Conservation (phyloP, 2,113 vertebrate genomes). For the Orientallactaga bullata region DNA sequence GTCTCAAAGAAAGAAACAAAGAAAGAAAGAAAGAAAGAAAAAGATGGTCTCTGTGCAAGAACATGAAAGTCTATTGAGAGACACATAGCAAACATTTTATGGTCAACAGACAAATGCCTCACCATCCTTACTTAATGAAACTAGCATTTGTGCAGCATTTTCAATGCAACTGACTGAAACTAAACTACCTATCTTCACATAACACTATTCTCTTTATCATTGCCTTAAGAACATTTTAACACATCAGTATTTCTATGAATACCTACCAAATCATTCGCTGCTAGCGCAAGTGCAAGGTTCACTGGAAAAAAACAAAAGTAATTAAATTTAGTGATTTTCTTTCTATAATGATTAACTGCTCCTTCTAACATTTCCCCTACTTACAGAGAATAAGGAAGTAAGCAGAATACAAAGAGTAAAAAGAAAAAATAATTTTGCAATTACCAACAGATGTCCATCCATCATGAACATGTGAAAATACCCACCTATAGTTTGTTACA, state of each 20-base stretch:
- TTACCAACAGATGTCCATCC: not conserved
- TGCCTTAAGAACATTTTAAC: conserved; percentile 49
- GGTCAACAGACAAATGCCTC: not conserved
- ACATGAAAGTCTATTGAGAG: not conserved
- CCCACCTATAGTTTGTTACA: conserved; percentile 15
- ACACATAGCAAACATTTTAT: not conserved
- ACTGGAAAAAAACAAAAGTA: conserved; percentile 89
- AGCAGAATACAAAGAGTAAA: conserved; percentile 39
- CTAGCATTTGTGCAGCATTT: not conserved
- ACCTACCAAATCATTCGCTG: conserved; percentile 93
- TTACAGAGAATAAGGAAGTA: conserved; percentile 16
- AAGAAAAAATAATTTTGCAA: conserved; percentile 45
- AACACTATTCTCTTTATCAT: conserved; percentile 1
- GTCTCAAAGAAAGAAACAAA: too few relatives aligned
- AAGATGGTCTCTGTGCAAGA: not conserved
- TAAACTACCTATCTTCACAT: not conserved
- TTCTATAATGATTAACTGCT: conserved; percentile 41
- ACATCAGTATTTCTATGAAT: conserved; percentile 58
- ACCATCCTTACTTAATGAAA: not conserved
- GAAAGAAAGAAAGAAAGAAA: too few relatives aligned
- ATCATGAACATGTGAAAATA: conserved; percentile 51
- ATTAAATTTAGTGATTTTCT: conserved; percentile 63
- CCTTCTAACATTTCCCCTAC: conserved; percentile 41
- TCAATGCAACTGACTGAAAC: conserved; percentile 1
- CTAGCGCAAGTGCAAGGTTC: conserved; percentile 94